Evolutionary conservation across 2,888 invertebrate genomes (phyloP).

Genomic region (Hybos culiciformis): DNA sequence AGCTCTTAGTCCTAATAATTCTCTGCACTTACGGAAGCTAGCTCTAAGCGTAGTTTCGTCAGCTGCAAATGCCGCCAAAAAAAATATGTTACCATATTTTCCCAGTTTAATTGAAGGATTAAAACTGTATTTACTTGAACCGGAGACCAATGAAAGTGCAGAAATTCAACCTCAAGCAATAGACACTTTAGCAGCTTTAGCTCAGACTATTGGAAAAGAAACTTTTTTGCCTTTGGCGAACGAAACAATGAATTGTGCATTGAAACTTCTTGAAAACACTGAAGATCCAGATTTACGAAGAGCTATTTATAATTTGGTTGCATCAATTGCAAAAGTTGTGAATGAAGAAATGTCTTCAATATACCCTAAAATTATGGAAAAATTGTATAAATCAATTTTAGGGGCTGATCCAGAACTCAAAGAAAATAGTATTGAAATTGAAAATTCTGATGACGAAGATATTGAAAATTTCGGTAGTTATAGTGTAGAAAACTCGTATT

Average conservation of each 20-base stretch:
- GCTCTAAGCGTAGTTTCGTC: slow-evolving; percentile 57
- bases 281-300: slow-evolving; percentile 62
- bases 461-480: slow-evolving; percentile 40
- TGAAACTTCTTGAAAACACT: slow-evolving; percentile 46
- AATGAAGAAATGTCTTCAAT: slow-evolving; percentile 52
- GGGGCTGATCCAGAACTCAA: slow-evolving; percentile 48
- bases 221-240: slow-evolving; percentile 53
- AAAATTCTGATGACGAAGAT: slow-evolving; percentile 30
- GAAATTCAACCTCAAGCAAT: slow-evolving; percentile 49
- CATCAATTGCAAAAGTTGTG: slow-evolving; percentile 53
- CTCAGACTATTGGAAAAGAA: slow-evolving; percentile 53
- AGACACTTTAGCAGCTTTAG: slow-evolving; percentile 57
- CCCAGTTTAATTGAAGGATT: slow-evolving; percentile 49
- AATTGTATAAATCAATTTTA: slow-evolving; percentile 50
- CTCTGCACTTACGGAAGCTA: slow-evolving; percentile 49
- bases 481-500: slow-evolving; percentile 59
- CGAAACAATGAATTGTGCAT: slow-evolving; percentile 51
- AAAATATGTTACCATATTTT: slow-evolving; percentile 58
- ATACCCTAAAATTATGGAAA: slow-evolving; percentile 49
- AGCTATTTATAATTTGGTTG: slow-evolving; percentile 55
- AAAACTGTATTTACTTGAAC: slow-evolving; percentile 44
- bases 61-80: slow-evolving; percentile 52
- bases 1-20: slow-evolving; percentile 41
- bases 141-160: slow-evolving; percentile 44
- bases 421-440: slow-evolving; percentile 27